Conservation (phyloP, 2,113 vertebrate genomes). For the Ahaetulla prasina region DNA sequence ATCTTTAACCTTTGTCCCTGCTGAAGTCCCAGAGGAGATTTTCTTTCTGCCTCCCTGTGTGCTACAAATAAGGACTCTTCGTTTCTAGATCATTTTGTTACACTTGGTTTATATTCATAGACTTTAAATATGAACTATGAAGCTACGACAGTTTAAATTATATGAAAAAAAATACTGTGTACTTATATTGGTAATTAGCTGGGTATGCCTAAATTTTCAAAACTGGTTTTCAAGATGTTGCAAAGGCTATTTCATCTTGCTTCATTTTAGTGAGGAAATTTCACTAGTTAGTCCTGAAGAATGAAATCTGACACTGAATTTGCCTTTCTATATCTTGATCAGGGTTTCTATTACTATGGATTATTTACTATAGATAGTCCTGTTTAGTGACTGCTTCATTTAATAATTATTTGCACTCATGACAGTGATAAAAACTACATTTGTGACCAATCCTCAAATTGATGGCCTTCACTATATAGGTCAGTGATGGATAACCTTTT, state of each 20-base stretch:
- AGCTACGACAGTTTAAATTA: not conserved
- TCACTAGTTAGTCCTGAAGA: not conserved
- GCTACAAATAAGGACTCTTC: not conserved
- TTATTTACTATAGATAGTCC: too few species aligned
- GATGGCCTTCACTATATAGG: not conserved
- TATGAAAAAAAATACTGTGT: not conserved
- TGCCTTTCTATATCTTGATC: not conserved
- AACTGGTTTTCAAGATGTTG: not conserved
- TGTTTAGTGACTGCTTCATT: not conserved
- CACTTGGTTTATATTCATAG: not conserved
- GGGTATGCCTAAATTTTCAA: not conserved
- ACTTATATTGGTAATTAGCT: not conserved
- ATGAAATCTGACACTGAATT: not conserved
- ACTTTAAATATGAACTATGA: not conserved
- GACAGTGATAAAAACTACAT: not conserved
- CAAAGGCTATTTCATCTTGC: not conserved
- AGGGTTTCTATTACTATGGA: not conserved
- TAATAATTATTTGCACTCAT: not conserved
- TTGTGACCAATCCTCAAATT: not conserved
- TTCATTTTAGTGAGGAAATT: not conserved
- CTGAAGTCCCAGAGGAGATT: not conserved
- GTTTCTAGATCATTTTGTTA: not conserved
- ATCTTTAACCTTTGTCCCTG: not conserved
- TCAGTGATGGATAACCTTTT: too few species aligned
- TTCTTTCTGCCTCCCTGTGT: not conserved